Conservation (phyloP, 92 coral and sea anemone species). For the Hydrozoanthus gracilis region DNA sequence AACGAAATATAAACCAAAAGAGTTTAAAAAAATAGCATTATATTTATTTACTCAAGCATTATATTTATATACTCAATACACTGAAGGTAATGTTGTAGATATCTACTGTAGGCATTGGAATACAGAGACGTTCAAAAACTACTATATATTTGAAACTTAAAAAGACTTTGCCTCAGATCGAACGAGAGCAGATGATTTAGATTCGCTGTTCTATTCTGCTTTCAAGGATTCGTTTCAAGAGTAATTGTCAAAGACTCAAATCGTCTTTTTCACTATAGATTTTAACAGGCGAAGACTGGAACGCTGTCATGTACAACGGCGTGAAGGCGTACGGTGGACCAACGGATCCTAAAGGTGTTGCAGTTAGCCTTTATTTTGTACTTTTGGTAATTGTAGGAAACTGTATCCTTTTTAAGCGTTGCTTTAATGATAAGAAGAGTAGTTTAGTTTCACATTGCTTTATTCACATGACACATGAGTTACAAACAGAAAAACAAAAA, state of each 20-base stretch:
- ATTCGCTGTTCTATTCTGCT: not conserved
- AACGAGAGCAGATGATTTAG: not conserved
- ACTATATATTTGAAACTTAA: no score
- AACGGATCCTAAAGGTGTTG: slow-evolving; percentile 55
- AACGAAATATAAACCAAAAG: no score
- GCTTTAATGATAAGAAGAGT: not conserved
- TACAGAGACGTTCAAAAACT: no score
- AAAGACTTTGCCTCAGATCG: no score
- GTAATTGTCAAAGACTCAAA: not conserved
- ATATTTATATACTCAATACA: no score
- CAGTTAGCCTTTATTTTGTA: slow-evolving; percentile 88
- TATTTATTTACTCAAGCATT: no score
- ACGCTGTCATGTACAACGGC: slow-evolving; percentile 92
- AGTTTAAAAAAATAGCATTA: no score
- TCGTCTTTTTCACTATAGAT: slow-evolving; percentile 56
- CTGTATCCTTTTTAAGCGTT: slow-evolving; percentile 79
- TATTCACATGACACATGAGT: no score
- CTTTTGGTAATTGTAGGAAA: slow-evolving; percentile 93
- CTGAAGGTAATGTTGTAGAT: no score
- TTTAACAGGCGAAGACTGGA: slow-evolving; percentile 99
- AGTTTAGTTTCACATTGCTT: not conserved
- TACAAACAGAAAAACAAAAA: no score
- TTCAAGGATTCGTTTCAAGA: not conserved
- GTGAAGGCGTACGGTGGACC: slow-evolving; percentile 88
- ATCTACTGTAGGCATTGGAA: no score